Evolutionary conservation across 2,113 vertebrate genomes (phyloP).

Genomic region (Erythrolamprus reginae): DNA sequence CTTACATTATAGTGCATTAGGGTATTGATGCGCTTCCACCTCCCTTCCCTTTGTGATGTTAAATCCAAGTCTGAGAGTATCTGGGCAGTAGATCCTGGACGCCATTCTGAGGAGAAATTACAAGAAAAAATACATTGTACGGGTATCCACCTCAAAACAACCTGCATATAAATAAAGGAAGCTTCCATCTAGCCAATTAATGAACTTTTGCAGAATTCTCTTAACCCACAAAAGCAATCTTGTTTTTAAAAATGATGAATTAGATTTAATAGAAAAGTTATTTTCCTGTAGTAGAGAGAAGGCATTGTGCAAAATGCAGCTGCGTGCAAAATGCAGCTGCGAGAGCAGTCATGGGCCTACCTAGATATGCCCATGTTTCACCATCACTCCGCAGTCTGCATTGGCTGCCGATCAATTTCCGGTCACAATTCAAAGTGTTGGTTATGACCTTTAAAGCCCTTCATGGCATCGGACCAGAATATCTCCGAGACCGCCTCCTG

Average conservation of each 20-base stretch:
- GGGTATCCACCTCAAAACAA: slow-evolving; percentile 3
- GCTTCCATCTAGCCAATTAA: slow-evolving; percentile 26
- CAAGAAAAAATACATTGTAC: slow-evolving; percentile 42
- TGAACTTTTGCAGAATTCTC: background rate
- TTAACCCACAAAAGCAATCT: background rate
- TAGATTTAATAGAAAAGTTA: background rate
- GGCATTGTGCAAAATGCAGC: too few species aligned
- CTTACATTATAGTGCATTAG: slow-evolving; percentile 97
- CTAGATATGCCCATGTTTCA: too few species aligned
- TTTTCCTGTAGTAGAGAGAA: background rate
- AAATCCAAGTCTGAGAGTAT: slow-evolving; percentile 95
- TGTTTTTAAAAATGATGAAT: background rate
- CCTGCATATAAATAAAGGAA: slow-evolving; percentile 6
- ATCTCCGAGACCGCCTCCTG: too few species aligned
- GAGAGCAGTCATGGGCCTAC: too few species aligned
- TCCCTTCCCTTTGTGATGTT: slow-evolving; percentile 94
- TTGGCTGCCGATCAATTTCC: too few species aligned
- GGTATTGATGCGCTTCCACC: slow-evolving; percentile 92
- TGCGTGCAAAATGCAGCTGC: too few species aligned
- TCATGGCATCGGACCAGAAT: too few species aligned
- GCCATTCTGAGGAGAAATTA: slow-evolving; percentile 81
- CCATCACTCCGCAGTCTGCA: too few species aligned
- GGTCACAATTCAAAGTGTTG: too few species aligned
- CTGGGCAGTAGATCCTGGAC: slow-evolving; percentile 94
- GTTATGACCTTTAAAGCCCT: too few species aligned